These are phyloP conservation scores for Odobenus rosmarus DNA, from an alignment of 2,113 vertebrate genomes.

Conservation along the genomic window DNA sequence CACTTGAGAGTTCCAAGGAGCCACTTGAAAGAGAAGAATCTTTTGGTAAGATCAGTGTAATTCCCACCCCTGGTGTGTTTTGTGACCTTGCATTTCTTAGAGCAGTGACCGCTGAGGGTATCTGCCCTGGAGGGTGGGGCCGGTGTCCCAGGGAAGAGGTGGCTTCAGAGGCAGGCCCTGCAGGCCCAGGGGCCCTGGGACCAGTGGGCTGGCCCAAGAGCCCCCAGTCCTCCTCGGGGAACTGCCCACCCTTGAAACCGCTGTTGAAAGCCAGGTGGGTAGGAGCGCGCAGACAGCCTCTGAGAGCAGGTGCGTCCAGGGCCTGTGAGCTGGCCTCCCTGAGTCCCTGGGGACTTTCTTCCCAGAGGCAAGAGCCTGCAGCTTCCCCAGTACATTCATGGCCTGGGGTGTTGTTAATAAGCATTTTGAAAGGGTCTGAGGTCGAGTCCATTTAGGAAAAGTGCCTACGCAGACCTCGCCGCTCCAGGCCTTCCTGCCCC, in stretches of 20 bases:
- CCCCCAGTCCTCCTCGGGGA: accelerated
- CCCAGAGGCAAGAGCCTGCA: not conserved
- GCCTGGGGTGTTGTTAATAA: not conserved
- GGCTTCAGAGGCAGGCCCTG: not conserved
- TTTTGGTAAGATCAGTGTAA: not conserved
- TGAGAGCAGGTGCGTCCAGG: not conserved
- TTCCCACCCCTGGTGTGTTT: not conserved
- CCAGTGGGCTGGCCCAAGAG: not conserved
- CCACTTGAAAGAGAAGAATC: not conserved
- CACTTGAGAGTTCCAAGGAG: not conserved
- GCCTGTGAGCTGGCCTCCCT: not conserved
- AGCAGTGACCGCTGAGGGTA: not conserved
- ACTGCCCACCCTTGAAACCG: not conserved
- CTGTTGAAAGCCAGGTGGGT: not conserved
- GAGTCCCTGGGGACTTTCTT: not conserved
- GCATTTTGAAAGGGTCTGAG: not conserved
- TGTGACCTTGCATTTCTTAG: not conserved
- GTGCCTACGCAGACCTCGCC: not conserved
- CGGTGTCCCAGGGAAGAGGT: not conserved
- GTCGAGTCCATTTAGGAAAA: not conserved
- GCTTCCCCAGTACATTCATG: not conserved
- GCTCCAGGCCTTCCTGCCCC: not conserved
- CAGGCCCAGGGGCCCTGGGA: not conserved
- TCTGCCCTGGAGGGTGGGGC: not conserved
- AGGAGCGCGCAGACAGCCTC: not conserved